Evolutionary conservation across 1,140 invertebrate species (phyloP), one percentile per base, ranked within the genome.

Genomic region (Platyura marginata): DNA sequence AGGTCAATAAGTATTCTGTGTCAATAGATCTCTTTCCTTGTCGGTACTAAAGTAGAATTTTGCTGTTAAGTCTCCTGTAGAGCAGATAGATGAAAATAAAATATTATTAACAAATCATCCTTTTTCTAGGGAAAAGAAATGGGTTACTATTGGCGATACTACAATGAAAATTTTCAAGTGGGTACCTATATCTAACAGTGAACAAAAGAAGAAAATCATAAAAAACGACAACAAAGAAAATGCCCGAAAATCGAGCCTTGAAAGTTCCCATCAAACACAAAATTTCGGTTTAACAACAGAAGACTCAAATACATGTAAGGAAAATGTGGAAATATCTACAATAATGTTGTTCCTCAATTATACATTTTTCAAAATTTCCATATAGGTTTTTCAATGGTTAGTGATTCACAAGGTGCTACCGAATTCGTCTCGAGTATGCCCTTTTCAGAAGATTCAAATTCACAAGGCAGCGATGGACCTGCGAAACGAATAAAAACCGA

Each of bases 121-220:
- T 41, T 45, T 36, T 46, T 67, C 34, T 47, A 93, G 88, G 88
- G 91, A 96, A 62, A 96, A 96, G 61, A 94, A 94, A 74, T 95
- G 92, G 91, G 90, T 97, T 1, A 94, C 90, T 2, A 90, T 97
- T 60, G 90, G 89, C 41, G 92, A 97, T 62, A 95, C 91, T 1
- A 90, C 90, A 13, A 94, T 97, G 88, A 94, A 92, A 69, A 93
- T 97, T 53, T 95, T 86, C 58, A 96, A 96, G 73, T 97, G 92
- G 92, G 91, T 96, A 35, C 92, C 92, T 40, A 81, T 92, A 60
- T 79, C 79, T 3, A 57, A 53, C 39, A 54, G 72, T 44, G 81
- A 86, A 52, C 77, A 80, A 58, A 75, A 73, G 43, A 72, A 65
- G 56, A 74, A 69, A 58, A 52, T 47, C 42, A 48, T 50, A 42